Percentiles rank a stretch among this genome's conserved stretches.
These are phyloP conservation scores for Luperina nickerlii DNA, from an alignment of 2,888 invertebrate genomes.

Conservation along the genomic window DNA sequence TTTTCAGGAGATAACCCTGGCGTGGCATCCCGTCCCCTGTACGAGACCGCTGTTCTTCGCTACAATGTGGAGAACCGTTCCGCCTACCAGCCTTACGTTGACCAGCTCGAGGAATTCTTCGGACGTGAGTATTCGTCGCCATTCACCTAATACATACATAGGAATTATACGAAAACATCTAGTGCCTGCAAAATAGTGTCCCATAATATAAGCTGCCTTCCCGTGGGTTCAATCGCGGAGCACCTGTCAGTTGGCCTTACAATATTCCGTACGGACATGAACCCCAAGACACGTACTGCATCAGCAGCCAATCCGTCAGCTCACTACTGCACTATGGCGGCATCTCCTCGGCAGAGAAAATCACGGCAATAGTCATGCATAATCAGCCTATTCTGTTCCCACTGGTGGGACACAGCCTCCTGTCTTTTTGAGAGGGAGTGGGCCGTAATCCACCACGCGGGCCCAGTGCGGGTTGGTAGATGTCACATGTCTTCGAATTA, in stretches of 20 bases:
- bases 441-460: no score
- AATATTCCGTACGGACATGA: not conserved
- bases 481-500: no score
- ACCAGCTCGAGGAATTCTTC: constrained; percentile 84
- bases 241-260: not conserved
- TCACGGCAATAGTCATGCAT: no score
- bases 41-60: constrained; percentile 89
- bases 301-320: not conserved
- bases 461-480: no score
- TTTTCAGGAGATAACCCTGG: constrained; percentile 90
- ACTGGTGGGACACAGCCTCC: no score
- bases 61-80: constrained; percentile 88
- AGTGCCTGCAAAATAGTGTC: not conserved
- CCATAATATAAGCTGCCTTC: no score
- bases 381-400: no score
- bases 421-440: no score
- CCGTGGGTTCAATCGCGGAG: no score
- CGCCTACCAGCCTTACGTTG: constrained; percentile 86
- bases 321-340: no score
- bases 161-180: not conserved
- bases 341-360: no score
- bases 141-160: not conserved
- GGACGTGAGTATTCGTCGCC: constrained; percentile 70
- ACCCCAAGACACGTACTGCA: not conserved
- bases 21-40: constrained; percentile 91